Evolutionary conservation across 2,797 vertebrate species (phyloP), one percentile per base, ranked within the genome.

Genomic region (Echiichthys vipera): DNA sequence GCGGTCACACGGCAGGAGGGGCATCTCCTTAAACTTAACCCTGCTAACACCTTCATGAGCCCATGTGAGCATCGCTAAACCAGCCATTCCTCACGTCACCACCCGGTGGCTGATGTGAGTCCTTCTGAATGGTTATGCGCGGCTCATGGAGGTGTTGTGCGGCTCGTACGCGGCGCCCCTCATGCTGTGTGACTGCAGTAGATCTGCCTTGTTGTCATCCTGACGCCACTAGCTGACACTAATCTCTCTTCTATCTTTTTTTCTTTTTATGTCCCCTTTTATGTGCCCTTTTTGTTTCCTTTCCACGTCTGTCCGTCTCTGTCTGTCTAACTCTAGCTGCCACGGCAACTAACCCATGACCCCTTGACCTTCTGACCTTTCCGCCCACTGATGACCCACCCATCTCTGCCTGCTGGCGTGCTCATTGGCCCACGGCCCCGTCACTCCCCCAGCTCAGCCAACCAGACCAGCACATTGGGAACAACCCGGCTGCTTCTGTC

Each of bases 331-430:
- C 97, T 96, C 97, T 97, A 99, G 98, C 98, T 97, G 96, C 97
- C 98, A 99, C 97, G 97, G 98, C 98, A 98, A 99, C 98, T 99
- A 99, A 99, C 97, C 97, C 97, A 98, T 99, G 98, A 99, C 97
- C 97, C 97, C 98, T 96, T 98, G 97, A 98, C 96, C 97, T 92
- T 98, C 97, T 99, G 97, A 98, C 97, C 96, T 99, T 97, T 99
- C 97, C 96, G 97, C 96, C 97, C 97, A 99, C 97, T 99, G 98
- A 99, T 97, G 98, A 98, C 97, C 97, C 98, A 95, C 97, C 97
- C 97, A 97, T 93, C 97, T 97, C 96, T 96, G 96, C 97, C 96
- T 94, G 96, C 97, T 97, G 96, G 97, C 96, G 96, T 95, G 96
- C 96, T 98, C 97, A 98, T 96, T 98, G 98, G 97, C 97, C 96